A percentile compares a stretch with the other conserved stretches of the same genome.
Evolutionary conservation across 2,888 invertebrate species (phyloP).

Genomic region (Harpalus rufipes): DNA sequence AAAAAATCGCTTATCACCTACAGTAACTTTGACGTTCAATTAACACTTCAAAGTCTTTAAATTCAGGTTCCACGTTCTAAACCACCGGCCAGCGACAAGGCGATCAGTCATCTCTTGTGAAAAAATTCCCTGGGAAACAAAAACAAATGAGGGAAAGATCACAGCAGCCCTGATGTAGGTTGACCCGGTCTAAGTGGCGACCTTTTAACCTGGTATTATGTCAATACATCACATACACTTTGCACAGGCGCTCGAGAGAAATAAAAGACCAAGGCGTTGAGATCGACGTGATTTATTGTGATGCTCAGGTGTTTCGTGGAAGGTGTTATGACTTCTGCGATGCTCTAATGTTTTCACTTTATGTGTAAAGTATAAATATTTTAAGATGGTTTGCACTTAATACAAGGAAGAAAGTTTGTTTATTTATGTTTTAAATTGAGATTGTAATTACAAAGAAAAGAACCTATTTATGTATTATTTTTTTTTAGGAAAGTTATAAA

Average conservation of each 20-base stretch:
- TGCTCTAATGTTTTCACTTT: conserved; percentile 5
- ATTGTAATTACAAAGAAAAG: not conserved
- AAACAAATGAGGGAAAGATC: conserved; percentile 24
- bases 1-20: not conserved
- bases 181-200: conserved; percentile 61
- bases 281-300: conserved; percentile 47
- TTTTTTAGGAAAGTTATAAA: too few relatives aligned
- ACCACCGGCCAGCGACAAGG: not conserved
- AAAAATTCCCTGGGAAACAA: conserved; percentile 39
- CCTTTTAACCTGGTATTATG: conserved; percentile 57
- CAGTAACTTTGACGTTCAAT: not conserved
- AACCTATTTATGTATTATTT: too few relatives aligned
- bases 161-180: conserved; percentile 56
- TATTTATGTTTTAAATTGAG: not conserved
- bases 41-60: not conserved
- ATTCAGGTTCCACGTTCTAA: not conserved
- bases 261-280: conserved; percentile 28
- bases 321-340: conserved; percentile 45
- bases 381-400: not conserved
- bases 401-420: not conserved
- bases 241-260: conserved; percentile 5
- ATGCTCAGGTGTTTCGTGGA: conserved; percentile 36
- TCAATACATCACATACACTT: conserved; percentile 63
- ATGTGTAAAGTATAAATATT: not conserved
- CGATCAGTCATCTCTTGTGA: conserved; percentile 43